Evolutionary conservation across 2,888 invertebrate genomes (phyloP).

Genomic region (Oligia fasciuncula): DNA sequence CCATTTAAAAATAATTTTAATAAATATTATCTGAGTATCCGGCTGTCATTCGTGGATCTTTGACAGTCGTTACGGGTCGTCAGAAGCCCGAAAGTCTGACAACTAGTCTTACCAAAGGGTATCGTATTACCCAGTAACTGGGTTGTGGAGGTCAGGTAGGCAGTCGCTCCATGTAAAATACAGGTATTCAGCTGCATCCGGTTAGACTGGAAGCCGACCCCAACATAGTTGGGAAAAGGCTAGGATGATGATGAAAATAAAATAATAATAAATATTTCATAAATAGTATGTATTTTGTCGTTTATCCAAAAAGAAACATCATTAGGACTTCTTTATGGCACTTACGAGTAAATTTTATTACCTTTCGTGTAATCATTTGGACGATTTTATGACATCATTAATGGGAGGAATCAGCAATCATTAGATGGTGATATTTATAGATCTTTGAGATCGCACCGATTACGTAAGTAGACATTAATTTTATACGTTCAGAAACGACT

Average conservation of each 20-base stretch:
- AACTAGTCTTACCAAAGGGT: too few species aligned
- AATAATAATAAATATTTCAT: not conserved
- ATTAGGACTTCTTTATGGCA: conserved; percentile 57
- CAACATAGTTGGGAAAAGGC: too few species aligned
- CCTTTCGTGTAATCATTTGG: conserved; percentile 45
- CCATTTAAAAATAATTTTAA: not conserved
- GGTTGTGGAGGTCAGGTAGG: too few species aligned
- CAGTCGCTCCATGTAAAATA: too few species aligned
- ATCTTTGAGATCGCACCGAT: conserved; percentile 15
- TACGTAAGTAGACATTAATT: conserved; percentile 5
- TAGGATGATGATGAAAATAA: too few species aligned
- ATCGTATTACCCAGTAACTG: too few species aligned
- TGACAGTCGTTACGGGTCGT: too few species aligned
- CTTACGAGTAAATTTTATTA: conserved; percentile 59
- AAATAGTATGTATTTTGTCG: conserved; percentile 31
- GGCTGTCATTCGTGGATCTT: too few species aligned
- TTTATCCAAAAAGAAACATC: conserved; percentile 42
- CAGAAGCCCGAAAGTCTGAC: too few species aligned
- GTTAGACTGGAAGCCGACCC: too few species aligned
- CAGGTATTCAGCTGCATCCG: too few species aligned
- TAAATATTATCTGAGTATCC: too few species aligned
- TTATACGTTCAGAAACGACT: not conserved
- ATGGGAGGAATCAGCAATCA: conserved; percentile 49
- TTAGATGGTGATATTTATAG: conserved; percentile 44
- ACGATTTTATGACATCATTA: conserved; percentile 62